Evolutionary conservation across 2,888 invertebrate genomes (phyloP).

Genomic region (Operophtera brumata): DNA sequence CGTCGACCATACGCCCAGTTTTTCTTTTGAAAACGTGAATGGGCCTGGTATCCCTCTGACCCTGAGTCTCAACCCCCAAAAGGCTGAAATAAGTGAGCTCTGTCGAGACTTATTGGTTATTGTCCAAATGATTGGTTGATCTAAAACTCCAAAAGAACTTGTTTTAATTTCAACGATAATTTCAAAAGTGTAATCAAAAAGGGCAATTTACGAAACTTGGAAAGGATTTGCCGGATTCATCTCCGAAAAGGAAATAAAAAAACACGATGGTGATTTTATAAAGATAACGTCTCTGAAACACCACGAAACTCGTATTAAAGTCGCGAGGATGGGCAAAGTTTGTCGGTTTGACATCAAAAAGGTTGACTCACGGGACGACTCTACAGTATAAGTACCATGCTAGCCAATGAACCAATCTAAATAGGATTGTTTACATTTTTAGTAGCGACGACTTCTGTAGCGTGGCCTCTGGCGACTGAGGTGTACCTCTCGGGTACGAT

Average conservation of each 20-base stretch:
- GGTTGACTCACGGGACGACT: constrained; percentile 10
- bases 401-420: background rate
- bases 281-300: constrained; percentile 55
- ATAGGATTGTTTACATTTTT: background rate
- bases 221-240: constrained; percentile 23
- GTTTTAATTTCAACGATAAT: constrained; percentile 29
- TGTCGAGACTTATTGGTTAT: no score
- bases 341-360: constrained; percentile 39
- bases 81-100: no score
- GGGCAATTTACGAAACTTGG: constrained; percentile 22
- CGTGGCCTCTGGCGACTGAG: no score
- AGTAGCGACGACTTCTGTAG: no score
- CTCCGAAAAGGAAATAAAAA: constrained; percentile 36
- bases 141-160: background rate
- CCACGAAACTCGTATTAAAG: constrained; percentile 64
- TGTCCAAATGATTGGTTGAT: no score
- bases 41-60: no score
- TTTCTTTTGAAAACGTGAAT: no score
- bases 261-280: constrained; percentile 57
- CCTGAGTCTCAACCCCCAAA: no score
- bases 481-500: no score
- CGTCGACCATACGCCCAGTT: no score
- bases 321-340: constrained; percentile 59
- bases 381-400: background rate
- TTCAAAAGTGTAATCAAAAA: constrained; percentile 26